phyloP scores from a whole-genome alignment of 2,797 vertebrate genomes.

The Phrynocephalus vlangalii region DNA sequence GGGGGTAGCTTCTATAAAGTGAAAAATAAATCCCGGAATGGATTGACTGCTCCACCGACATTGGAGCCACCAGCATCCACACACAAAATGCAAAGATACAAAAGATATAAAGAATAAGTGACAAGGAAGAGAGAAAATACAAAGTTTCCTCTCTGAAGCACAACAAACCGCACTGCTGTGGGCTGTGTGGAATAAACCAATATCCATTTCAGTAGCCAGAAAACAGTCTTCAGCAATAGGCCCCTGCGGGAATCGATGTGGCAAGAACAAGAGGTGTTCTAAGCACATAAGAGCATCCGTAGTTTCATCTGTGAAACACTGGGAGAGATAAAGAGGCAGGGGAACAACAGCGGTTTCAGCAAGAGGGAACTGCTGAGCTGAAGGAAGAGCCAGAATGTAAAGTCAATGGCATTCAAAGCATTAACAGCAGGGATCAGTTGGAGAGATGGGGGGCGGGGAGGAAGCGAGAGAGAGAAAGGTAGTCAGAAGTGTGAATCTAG shows the following conservation, averaged over 20 bases:
- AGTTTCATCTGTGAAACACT: background rate
- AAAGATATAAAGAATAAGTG: too few species aligned
- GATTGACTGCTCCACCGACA: too few species aligned
- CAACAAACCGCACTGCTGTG: background rate
- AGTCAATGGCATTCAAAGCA: conserved; percentile 71
- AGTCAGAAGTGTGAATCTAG: conserved; percentile 60
- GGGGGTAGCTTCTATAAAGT: too few species aligned
- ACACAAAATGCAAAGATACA: too few species aligned
- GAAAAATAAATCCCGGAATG: too few species aligned
- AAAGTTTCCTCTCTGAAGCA: background rate
- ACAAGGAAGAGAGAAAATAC: too few species aligned
- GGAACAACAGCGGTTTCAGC: conserved; percentile 54
- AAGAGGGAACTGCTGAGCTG: conserved; percentile 69
- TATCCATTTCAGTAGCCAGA: background rate
- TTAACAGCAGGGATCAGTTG: conserved; percentile 58
- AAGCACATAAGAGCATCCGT: background rate
- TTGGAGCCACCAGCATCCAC: too few species aligned
- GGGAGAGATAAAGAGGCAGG: conserved; percentile 51
- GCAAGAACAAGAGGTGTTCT: background rate
- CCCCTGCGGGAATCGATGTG: background rate
- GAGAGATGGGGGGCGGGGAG: background rate
- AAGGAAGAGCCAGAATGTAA: conserved; percentile 55
- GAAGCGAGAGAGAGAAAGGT: conserved; percentile 35
- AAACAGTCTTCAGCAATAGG: background rate
- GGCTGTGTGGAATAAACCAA: background rate